phyloP scores from a whole-genome alignment of 2,888 invertebrate genomes.

The Diarsia mendica region DNA sequence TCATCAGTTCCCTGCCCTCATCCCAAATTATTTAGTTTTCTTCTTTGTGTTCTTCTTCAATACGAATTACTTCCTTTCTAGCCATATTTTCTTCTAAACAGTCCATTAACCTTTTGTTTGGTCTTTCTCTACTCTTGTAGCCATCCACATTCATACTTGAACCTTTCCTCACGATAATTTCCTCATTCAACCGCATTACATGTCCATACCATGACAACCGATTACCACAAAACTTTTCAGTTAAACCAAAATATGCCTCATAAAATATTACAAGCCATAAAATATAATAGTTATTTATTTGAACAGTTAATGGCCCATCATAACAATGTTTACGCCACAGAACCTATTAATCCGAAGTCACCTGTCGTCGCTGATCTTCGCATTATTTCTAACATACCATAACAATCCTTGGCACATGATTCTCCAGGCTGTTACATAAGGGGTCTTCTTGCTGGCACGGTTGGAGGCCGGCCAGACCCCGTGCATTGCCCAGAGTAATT shows the following conservation, averaged over 20 bases:
- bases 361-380: slow-evolving; percentile 71
- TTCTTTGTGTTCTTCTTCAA: not conserved
- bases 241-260: not conserved
- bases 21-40: not conserved
- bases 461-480: slow-evolving; percentile 80
- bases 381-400: slow-evolving; percentile 58
- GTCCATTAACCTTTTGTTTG: not conserved
- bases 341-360: slow-evolving; percentile 62
- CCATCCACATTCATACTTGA: not conserved
- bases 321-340: slow-evolving; percentile 41
- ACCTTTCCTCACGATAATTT: not conserved
- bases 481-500: slow-evolving; percentile 76
- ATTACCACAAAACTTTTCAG: not conserved
- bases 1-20: not conserved
- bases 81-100: not conserved
- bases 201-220: not conserved
- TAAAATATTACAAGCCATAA: slow-evolving; percentile 28
- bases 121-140: not conserved
- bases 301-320: slow-evolving; percentile 48
- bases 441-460: slow-evolving; percentile 74
- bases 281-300: slow-evolving; percentile 45
- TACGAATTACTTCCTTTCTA: not conserved
- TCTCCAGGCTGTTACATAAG: slow-evolving; percentile 70
- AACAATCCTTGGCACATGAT: slow-evolving; percentile 69
- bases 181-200: not conserved